phyloP scores from a whole-genome alignment of 2,797 vertebrate genomes.

The Pristis pectinata region DNA sequence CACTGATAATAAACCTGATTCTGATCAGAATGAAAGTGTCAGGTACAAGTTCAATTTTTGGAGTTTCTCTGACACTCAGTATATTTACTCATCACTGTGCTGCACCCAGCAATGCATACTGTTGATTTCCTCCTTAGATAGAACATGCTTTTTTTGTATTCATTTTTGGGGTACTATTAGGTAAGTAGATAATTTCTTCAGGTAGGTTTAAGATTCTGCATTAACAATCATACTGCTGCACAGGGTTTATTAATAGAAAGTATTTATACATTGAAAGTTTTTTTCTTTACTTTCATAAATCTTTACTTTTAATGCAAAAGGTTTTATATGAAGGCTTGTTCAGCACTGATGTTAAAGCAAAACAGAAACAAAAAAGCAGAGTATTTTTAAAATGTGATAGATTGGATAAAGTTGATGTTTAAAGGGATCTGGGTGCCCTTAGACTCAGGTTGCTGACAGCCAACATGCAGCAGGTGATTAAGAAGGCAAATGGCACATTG shows the following conservation, averaged over 20 bases:
- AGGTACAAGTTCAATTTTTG: background rate
- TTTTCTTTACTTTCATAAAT: background rate
- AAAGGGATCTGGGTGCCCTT: too few species aligned
- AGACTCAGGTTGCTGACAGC: too few species aligned
- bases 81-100: background rate
- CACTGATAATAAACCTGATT: too few species aligned
- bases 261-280: too few species aligned
- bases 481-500: too few species aligned
- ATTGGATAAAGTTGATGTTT: too few species aligned
- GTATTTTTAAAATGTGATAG: too few species aligned
- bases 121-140: background rate
- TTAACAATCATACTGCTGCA: background rate
- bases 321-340: background rate
- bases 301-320: background rate
- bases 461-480: too few species aligned
- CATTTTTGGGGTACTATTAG: background rate
- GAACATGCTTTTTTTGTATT: background rate
- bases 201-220: too few species aligned
- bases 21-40: background rate
- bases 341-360: background rate
- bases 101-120: background rate
- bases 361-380: background rate
- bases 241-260: background rate
- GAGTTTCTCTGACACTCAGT: background rate
- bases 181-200: too few species aligned